phyloP scores from a whole-genome alignment of 2,888 invertebrate genomes.

The Creontiades dilutus region DNA sequence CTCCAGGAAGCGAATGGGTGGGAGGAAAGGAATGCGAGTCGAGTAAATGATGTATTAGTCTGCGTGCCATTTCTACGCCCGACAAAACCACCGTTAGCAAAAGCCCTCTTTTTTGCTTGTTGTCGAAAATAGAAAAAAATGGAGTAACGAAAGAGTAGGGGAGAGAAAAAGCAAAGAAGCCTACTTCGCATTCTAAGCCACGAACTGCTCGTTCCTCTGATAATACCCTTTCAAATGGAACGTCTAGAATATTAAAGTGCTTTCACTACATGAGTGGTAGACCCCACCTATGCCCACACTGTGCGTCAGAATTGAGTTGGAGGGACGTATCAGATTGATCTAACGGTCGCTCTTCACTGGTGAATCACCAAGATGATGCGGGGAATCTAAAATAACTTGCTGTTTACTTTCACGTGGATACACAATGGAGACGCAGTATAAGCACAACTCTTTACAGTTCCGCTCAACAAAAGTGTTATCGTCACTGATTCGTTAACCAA shows the following conservation, averaged over 20 bases:
- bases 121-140: background rate
- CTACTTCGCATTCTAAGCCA: conserved; percentile 35
- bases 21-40: conserved; percentile 30
- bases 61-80: conserved; percentile 34
- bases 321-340: background rate
- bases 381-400: no score
- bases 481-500: no score
- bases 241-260: conserved; percentile 36
- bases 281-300: background rate
- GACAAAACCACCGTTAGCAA: conserved; percentile 41
- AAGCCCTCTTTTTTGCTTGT: background rate
- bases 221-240: conserved; percentile 32
- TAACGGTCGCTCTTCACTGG: background rate
- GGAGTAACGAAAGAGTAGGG: background rate
- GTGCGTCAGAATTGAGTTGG: background rate
- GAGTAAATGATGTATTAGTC: conserved; percentile 49
- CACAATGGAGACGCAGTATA: no score
- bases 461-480: no score
- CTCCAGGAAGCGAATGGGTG: background rate
- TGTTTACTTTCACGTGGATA: no score
- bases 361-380: no score
- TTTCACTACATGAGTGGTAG: background rate
- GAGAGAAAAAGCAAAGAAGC: conserved; percentile 12
- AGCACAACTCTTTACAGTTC: no score
- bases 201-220: conserved; percentile 29